Percentiles rank a stretch among this genome's conserved stretches.
Evolutionary conservation across 2,113 vertebrate genomes (phyloP).

Genomic region (Hippoglossus stenolepis): DNA sequence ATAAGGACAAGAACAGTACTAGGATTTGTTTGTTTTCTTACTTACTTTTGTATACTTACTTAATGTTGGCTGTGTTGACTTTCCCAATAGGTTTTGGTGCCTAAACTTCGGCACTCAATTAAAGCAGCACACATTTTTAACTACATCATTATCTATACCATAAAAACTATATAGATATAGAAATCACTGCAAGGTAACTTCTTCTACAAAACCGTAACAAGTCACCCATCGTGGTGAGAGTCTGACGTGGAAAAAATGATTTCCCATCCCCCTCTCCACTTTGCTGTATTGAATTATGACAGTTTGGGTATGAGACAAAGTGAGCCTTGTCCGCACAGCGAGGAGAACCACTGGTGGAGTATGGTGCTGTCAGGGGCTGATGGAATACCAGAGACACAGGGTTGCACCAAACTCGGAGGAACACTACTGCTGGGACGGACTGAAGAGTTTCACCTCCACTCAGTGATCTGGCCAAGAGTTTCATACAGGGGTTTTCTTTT

Average conservation of each 20-base stretch:
- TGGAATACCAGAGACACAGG: conserved; percentile 17
- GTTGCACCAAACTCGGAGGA: conserved; percentile 20
- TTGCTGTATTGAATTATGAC: conserved; percentile 53
- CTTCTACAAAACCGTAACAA: background rate
- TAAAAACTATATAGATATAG: too few species aligned
- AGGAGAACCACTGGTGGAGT: conserved; percentile 8
- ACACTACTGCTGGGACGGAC: conserved; percentile 1
- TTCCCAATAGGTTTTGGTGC: too few species aligned
- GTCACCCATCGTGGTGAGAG: background rate
- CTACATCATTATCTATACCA: background rate
- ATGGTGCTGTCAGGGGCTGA: conserved; percentile 28
- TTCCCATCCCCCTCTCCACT: conserved; percentile 10
- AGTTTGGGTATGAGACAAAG: conserved; percentile 46
- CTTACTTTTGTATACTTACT: too few species aligned
- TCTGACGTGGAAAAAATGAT: conserved; percentile 22
- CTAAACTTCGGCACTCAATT: too few species aligned
- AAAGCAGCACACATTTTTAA: background rate
- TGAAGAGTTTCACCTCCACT: conserved; percentile 1
- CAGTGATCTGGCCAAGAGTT: background rate
- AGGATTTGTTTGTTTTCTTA: too few species aligned
- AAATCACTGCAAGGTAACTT: too few species aligned
- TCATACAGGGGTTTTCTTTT: background rate
- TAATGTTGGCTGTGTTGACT: too few species aligned
- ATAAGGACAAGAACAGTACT: too few species aligned
- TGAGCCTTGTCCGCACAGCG: conserved; percentile 33